Conservation (phyloP, 2,113 vertebrate genomes). For the Hucho hucho region DNA sequence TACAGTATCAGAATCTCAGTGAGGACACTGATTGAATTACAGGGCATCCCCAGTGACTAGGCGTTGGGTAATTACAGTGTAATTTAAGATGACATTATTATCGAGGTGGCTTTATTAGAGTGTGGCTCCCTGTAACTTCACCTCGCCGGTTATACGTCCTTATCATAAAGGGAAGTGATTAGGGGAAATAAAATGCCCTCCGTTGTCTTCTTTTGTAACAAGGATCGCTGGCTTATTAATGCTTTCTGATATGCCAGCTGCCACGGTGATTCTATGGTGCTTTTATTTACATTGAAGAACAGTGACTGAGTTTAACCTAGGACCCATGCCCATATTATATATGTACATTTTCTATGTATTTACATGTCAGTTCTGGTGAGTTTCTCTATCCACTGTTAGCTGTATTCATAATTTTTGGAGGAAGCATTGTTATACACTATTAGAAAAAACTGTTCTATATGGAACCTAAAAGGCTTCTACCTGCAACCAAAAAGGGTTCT, state of each 20-base stretch:
- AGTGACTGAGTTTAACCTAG: too few relatives aligned
- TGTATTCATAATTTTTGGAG: background rate
- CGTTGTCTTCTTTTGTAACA: slow-evolving; percentile 62
- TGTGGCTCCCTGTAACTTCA: slow-evolving; percentile 75
- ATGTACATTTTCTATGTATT: slow-evolving; percentile 9
- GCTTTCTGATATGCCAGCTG: background rate
- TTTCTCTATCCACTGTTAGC: slow-evolving; percentile 7
- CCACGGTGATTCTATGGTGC: too few relatives aligned
- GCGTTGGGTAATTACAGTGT: slow-evolving; percentile 72
- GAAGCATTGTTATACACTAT: slow-evolving; percentile 23
- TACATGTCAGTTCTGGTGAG: slow-evolving; percentile 16
- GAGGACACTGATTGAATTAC: slow-evolving; percentile 77
- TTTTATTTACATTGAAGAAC: too few relatives aligned
- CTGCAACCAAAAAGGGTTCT: too few relatives aligned
- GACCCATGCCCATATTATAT: too few relatives aligned
- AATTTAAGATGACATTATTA: slow-evolving; percentile 81
- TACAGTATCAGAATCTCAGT: slow-evolving; percentile 42
- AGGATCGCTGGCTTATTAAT: slow-evolving; percentile 40
- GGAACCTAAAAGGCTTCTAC: too few relatives aligned
- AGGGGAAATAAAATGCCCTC: slow-evolving; percentile 58
- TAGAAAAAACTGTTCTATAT: too few relatives aligned
- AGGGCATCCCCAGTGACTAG: slow-evolving; percentile 69
- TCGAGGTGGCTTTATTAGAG: slow-evolving; percentile 72
- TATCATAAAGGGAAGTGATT: slow-evolving; percentile 78
- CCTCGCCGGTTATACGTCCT: slow-evolving; percentile 81